These are phyloP conservation scores for Sepiola atlantica DNA, from an alignment of 2,888 invertebrate species.

Conservation along the genomic window DNA sequence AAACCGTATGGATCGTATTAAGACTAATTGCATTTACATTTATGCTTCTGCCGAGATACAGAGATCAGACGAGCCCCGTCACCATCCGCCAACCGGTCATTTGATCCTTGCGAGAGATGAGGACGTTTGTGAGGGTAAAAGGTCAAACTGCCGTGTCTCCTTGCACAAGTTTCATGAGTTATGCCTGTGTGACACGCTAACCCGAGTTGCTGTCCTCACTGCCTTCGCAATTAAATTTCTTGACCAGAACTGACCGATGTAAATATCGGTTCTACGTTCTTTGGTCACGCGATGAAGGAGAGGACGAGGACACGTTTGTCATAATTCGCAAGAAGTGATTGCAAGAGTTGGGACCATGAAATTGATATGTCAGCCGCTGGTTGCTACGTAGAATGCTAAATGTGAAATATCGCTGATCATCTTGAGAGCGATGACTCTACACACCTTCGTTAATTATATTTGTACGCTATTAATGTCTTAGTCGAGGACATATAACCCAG, in stretches of 20 bases:
- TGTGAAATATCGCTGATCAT: not conserved
- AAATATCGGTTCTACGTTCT: constrained; percentile 32
- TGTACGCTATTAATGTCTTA: not conserved
- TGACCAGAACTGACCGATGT: not conserved
- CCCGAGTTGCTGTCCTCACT: not conserved
- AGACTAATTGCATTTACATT: not conserved
- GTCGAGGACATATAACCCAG: not conserved
- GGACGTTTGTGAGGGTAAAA: not conserved
- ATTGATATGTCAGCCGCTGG: constrained; percentile 5
- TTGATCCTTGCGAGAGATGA: not conserved
- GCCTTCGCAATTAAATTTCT: not conserved
- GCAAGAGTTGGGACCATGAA: not conserved
- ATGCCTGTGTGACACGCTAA: not conserved
- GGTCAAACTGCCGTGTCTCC: not conserved
- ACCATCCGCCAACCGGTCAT: not conserved
- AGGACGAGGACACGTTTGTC: not conserved
- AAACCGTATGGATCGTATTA: not conserved
- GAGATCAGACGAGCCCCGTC: not conserved
- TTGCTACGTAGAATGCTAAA: not conserved
- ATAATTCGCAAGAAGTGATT: not conserved
- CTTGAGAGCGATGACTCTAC: not conserved
- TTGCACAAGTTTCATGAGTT: not conserved
- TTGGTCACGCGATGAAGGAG: not conserved
- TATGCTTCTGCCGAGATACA: not conserved
- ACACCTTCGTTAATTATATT: not conserved